These are phyloP conservation scores for Passerina amoena DNA, from an alignment of 2,113 vertebrate genomes.

Conservation along the genomic window DNA sequence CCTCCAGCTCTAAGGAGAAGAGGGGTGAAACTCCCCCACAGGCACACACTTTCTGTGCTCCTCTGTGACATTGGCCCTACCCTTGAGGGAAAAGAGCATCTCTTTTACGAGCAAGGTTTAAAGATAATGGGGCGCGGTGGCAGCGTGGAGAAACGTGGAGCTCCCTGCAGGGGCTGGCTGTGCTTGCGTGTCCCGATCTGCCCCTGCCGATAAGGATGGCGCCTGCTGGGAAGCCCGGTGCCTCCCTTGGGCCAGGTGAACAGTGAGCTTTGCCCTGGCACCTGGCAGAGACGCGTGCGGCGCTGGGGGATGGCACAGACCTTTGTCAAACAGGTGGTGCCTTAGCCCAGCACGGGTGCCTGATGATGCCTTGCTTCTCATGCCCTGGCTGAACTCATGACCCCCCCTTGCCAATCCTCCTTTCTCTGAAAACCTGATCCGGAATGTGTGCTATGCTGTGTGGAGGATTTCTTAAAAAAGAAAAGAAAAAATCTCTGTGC, in stretches of 20 bases:
- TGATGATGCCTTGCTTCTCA: neutral
- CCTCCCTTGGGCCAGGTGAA: neutral
- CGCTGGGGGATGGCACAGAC: neutral
- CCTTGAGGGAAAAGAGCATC: neutral
- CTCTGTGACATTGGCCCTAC: neutral
- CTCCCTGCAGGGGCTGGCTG: neutral
- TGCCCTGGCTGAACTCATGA: rapidly evolving
- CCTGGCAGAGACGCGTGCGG: neutral
- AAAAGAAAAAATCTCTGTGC: too few relatives aligned
- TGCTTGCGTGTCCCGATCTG: neutral
- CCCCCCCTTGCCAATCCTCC: neutral
- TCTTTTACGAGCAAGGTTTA: neutral
- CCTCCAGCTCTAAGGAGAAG: neutral
- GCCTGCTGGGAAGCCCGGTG: neutral
- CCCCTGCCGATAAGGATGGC: conserved; percentile 30
- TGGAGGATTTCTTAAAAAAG: neutral
- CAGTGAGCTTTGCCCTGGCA: conserved; percentile 39
- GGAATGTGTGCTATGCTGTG: rapidly evolving
- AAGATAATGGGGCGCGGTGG: neutral
- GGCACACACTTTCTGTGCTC: rapidly evolving
- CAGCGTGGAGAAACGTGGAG: neutral
- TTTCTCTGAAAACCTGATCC: neutral
- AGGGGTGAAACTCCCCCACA: rapidly evolving
- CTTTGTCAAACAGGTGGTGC: neutral
- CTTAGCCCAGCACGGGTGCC: neutral